Conservation (phyloP, 2,113 vertebrate genomes). For the Hippocampus guttulatus region DNA sequence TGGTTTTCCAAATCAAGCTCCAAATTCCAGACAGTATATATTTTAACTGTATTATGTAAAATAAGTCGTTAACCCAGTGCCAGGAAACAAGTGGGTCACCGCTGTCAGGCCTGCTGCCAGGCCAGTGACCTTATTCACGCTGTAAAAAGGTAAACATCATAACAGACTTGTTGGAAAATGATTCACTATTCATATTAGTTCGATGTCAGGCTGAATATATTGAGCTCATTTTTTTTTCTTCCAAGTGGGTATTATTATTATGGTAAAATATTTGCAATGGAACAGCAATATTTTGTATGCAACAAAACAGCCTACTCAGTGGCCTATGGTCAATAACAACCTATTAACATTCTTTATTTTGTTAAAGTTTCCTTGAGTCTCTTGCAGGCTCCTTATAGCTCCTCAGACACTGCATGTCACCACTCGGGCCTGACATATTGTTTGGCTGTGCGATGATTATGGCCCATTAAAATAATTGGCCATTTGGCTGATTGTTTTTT, state of each 20-base stretch:
- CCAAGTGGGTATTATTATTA: background rate
- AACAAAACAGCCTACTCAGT: too few species aligned
- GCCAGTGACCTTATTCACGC: background rate
- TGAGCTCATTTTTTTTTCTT: background rate
- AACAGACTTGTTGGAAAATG: background rate
- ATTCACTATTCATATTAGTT: background rate
- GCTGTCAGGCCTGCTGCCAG: background rate
- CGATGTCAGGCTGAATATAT: background rate
- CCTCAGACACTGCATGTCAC: background rate
- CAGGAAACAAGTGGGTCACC: background rate
- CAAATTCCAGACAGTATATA: too few species aligned
- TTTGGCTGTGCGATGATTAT: too few species aligned
- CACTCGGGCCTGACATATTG: too few species aligned
- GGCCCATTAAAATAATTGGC: too few species aligned
- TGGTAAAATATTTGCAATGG: background rate
- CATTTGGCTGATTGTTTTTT: too few species aligned
- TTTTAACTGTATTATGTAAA: background rate
- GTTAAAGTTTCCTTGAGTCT: background rate
- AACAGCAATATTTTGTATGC: background rate
- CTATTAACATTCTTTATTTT: background rate
- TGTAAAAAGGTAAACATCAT: background rate
- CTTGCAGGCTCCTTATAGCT: background rate
- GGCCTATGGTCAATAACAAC: background rate
- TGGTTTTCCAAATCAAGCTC: background rate
- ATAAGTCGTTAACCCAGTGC: background rate